Conservation (phyloP, 2,113 vertebrate genomes). For the Plecotus auritus region DNA sequence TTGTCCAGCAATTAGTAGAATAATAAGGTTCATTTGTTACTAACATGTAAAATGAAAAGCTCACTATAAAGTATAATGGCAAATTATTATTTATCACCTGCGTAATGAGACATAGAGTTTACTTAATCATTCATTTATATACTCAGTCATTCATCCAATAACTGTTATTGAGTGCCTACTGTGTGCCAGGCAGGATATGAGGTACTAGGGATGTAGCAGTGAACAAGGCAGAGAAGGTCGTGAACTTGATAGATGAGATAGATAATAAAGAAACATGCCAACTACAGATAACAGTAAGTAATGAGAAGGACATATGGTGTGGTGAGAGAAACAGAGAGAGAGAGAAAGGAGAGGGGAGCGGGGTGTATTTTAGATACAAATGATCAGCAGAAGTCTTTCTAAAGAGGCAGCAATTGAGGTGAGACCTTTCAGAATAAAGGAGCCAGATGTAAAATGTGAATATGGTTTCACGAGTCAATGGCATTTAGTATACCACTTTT, state of each 20-base stretch:
- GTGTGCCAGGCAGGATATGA: background rate
- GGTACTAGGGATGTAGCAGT: background rate
- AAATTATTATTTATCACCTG: background rate
- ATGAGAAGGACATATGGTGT: background rate
- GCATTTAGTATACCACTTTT: background rate
- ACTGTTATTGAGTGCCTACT: background rate
- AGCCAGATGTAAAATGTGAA: background rate
- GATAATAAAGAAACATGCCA: background rate
- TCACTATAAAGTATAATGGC: background rate
- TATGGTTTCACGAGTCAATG: background rate
- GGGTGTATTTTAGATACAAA: background rate
- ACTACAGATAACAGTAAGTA: background rate
- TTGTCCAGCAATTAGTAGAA: background rate
- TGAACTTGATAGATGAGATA: background rate
- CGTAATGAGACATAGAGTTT: background rate
- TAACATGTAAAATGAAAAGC: background rate
- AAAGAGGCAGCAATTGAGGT: background rate
- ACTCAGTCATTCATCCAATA: background rate
- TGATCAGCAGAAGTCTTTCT: background rate
- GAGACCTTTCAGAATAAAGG: background rate
- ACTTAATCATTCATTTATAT: background rate
- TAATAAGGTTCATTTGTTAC: background rate
- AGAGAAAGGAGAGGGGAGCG: too few species aligned
- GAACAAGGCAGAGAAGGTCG: background rate
- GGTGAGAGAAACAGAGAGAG: background rate